Evolutionary conservation across 92 coral and sea anemone genomes (phyloP), one percentile per base, ranked within the genome.

Genomic region (Phenganax marumi): DNA sequence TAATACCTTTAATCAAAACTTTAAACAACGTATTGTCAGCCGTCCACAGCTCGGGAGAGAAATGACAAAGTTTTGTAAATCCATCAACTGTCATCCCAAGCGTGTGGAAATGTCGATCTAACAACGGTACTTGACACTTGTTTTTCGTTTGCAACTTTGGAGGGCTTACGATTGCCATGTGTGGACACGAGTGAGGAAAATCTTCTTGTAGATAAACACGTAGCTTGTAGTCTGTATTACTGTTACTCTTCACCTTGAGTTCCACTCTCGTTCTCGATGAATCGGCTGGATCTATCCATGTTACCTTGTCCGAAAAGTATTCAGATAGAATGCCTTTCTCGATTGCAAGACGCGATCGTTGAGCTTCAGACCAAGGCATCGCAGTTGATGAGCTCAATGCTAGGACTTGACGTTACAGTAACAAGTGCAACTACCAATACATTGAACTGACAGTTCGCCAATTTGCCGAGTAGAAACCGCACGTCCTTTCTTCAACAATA

Each of bases 351-450:
- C 97, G 84, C 55, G 52, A 25, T 55, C 73, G 92, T 82, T 91
- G 94, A 3, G 80, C 50, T 61, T n/a, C 52, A 16, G 94, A 73
- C 97, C 97, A 93, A 73, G 88, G 72, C 92, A 89, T 87, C 13
- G 57, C 23, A 22, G 53, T 48, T 48, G 10, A 50, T 11, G 16
- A 22, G 8, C 25, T 5, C 46, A 33, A 1, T 52, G 18, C 22
- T 50, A 14, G 14, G 79, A 14, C 25, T 74, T 55, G 18, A 49
- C 22, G 51, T 72, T 8, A 12, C 22, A 22, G 21, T 55, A 39
- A 53, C 0, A 74, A 12, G 8, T 74, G 26, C 24, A 18, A 9
- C 3, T 10, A 69, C 14, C 16, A 72, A 10, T 13, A 72, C 58
- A 33, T 33, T 33, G 4, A 33, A 33, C 43, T 33, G 43, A 33